phyloP scores from a whole-genome alignment of 2,797 vertebrate genomes.

The Numenius phaeopus region DNA sequence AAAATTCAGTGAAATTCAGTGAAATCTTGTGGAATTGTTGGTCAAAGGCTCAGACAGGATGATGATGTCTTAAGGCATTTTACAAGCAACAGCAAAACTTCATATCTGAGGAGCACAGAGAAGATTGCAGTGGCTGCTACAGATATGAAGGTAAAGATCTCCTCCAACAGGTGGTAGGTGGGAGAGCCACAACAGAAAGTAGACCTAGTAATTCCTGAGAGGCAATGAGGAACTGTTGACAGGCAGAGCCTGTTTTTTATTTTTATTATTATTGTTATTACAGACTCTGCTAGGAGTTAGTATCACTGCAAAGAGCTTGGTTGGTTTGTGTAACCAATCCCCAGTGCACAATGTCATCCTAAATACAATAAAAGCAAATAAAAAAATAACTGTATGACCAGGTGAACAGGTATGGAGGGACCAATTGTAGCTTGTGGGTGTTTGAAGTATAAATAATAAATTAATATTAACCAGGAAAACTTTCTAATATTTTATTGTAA shows the following conservation, averaged over 20 bases:
- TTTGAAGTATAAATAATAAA: background rate
- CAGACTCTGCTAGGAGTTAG: background rate
- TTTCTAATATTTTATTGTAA: background rate
- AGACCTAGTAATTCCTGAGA: background rate
- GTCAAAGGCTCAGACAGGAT: background rate
- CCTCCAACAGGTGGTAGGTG: background rate
- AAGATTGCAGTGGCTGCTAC: background rate
- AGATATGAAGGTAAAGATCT: background rate
- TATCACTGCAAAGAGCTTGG: background rate
- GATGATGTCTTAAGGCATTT: background rate
- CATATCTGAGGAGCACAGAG: background rate
- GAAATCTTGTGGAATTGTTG: background rate
- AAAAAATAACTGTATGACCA: background rate
- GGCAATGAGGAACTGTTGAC: background rate
- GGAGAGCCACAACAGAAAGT: background rate
- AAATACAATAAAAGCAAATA: background rate
- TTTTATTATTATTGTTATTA: background rate
- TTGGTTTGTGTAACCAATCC: background rate
- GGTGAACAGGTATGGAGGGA: background rate
- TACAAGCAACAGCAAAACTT: background rate
- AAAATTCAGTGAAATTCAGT: too few relatives aligned
- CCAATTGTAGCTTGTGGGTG: fast-evolving
- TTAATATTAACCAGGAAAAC: background rate
- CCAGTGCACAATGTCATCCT: background rate
- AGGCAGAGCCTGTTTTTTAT: background rate